These are phyloP conservation scores for Merodon equestris DNA, from an alignment of 2,888 invertebrate species.

Conservation along the genomic window DNA sequence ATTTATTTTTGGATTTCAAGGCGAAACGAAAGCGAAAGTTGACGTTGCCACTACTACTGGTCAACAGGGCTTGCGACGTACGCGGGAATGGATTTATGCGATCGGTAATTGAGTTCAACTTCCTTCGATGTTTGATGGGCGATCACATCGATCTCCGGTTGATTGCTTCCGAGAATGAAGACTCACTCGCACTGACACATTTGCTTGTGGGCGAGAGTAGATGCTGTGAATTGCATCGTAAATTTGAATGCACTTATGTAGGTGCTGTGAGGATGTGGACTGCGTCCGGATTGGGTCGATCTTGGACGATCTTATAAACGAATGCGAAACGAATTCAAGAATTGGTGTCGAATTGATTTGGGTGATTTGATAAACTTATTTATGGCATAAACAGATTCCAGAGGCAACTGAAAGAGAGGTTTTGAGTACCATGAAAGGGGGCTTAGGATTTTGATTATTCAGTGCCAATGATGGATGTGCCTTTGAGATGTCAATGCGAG, in stretches of 20 bases:
- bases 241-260: slow-evolving; percentile 59
- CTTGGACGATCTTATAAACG: no score
- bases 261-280: background rate
- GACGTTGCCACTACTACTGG: background rate
- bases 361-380: background rate
- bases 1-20: slow-evolving; percentile 22
- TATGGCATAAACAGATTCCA: no score
- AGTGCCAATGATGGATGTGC: no score
- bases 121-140: slow-evolving; percentile 41
- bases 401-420: no score
- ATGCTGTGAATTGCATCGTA: slow-evolving; percentile 42
- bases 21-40: slow-evolving; percentile 18
- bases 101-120: slow-evolving; percentile 58
- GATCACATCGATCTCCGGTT: background rate
- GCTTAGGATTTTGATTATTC: no score
- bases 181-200: slow-evolving; percentile 33
- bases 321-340: background rate
- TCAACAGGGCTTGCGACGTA: background rate
- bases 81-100: slow-evolving; percentile 39
- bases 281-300: no score
- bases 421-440: no score
- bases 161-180: slow-evolving; percentile 3
- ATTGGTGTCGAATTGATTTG: background rate
- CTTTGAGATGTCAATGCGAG: no score
- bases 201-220: slow-evolving; percentile 13